Evolutionary conservation across 2,888 invertebrate species (phyloP), one percentile per base, ranked within the genome.

Genomic region (Rhyacophila evoluta): DNA sequence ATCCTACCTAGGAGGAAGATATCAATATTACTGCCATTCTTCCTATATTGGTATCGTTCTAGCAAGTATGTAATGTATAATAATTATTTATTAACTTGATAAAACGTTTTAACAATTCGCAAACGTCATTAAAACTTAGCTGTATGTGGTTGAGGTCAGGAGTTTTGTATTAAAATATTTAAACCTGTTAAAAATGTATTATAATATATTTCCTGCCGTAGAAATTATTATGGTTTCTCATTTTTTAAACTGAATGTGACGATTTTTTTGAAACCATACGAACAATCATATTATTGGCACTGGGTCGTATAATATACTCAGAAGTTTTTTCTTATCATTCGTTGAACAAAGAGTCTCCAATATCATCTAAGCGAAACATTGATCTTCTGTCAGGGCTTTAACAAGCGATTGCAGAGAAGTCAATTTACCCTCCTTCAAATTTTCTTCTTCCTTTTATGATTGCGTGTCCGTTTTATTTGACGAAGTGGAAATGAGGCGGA

Each of bases 381-480:
- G 55, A 55, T 55, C 55, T 55, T 55, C 55, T 55, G 55, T 55
- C 55, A 55, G 15, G 19, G 19, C 15, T 55, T 33, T 55, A 55
- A 55, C 55, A 55, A 55, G 55, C 55, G 55, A 55, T 55, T 55
- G 55, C 55, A 25, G 19, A 55, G 55, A 55, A 55, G 55, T 55
- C 55, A 55, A 55, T 55, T 55, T 55, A 55, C 55, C 55, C 55
- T 55, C 25, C 55, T 55, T 55, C 55, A 55, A n/a, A 55, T 55
- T 55, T 55, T 55, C 15, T 55, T 55, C 55, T 19, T 55, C 55
- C 55, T 25, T 55, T 55, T 55, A 55, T 55, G 55, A 55, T 55
- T 55, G 15, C 55, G 12, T 55, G 55, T 55, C 55, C 19, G 55
- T 55, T 55, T 55, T 55, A 55, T 55, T 55, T 55, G 25, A 55